A percentile compares a stretch with the other conserved stretches of the same genome.
phyloP scores from a whole-genome alignment of 1,140 invertebrate genomes.

The Aphaenogaster rudis region DNA sequence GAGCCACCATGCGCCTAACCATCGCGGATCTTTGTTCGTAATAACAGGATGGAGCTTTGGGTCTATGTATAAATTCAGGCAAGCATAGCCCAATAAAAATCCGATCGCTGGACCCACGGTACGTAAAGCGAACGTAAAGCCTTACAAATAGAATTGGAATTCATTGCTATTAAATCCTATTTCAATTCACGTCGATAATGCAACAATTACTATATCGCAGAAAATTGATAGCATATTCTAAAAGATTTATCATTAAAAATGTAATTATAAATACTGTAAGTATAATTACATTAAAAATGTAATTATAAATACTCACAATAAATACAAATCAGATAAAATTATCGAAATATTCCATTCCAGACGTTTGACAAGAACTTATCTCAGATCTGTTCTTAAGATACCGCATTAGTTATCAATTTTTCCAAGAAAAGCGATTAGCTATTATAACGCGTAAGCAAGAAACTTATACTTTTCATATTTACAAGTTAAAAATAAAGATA shows the following conservation, averaged over 20 bases:
- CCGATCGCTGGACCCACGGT: slow-evolving; percentile 88
- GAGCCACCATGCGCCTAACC: slow-evolving; percentile 92
- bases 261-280: background rate
- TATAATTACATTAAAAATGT: background rate
- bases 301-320: background rate
- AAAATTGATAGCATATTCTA: background rate
- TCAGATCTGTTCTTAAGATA: background rate
- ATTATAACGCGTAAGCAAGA: background rate
- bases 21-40: slow-evolving; percentile 89
- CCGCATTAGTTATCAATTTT: background rate
- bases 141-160: slow-evolving; percentile 31
- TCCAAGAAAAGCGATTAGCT: background rate
- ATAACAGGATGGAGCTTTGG: slow-evolving; percentile 89
- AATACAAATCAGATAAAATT: background rate
- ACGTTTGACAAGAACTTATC: background rate
- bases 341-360: background rate
- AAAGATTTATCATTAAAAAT: background rate
- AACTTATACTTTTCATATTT: background rate
- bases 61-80: slow-evolving; percentile 89
- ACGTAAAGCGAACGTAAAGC: slow-evolving; percentile 88
- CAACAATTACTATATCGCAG: background rate
- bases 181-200: background rate
- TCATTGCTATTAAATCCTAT: background rate
- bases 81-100: slow-evolving; percentile 87
- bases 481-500: background rate